Base-by-base conservation (phyloP, 2,113 vertebrate species). In the Dicentrarchus labrax region DNA sequence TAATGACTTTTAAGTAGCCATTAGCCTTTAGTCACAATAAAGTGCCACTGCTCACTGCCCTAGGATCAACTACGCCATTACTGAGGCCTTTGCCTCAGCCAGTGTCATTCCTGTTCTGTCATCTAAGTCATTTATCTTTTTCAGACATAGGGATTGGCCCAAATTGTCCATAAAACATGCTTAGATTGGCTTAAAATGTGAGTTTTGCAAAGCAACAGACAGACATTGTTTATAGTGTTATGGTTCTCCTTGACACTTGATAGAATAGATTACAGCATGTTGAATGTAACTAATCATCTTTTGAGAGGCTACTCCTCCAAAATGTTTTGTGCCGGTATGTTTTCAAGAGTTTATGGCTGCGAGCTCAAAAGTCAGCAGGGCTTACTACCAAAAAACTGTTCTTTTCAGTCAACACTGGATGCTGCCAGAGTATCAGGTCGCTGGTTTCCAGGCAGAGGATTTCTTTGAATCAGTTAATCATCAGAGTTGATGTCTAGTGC, bases 391-490 rank as follows among this genome's bases (percentile, higher is more conserved):
- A 76, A 81, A 73, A 75, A 64, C 54, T 70, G 65, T 72, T 87
- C 51, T 72, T 21, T 83, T 72, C 60, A 80, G 68, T 90, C 84
- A 91, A 85, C 76, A 82, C 43, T 48, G 70, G 66, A 72, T 67
- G 11, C 81, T 83, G 70, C 48, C 85, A 85, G 76, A 91, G 61
- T 79, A 76, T 86, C 82, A 36, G 51, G 53, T 36, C 3, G 6
- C 41, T 5, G 6, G 36, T 75, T 92, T 88, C 90, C 86, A 82
- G 85, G 86, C 61, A 88, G 70, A 60, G 75, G 73, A 76, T 65
- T 89, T 87, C 82, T 75, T 39, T 66, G 88, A 90, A 84, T 70
- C 75, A 65, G 84, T 91, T 85, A 88, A 90, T 92, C 81, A 89
- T 86, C 85, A 67, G 17, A 59, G 68, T 66, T 80, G 4, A 21